Conservation (phyloP, 1,140 invertebrate species). For the Neodiprion fabricii region DNA sequence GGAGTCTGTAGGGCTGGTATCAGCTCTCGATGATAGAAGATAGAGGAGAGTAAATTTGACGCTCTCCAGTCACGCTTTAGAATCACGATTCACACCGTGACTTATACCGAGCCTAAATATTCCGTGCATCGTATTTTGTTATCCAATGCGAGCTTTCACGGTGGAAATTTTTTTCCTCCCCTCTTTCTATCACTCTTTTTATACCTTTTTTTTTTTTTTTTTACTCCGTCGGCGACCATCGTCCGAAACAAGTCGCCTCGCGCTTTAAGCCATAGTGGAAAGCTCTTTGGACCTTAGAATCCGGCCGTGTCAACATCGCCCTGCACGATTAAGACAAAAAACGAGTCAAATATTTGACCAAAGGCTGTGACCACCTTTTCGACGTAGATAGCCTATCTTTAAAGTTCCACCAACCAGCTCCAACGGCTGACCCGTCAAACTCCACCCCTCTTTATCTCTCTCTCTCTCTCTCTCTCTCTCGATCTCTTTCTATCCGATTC, state of each 20-base stretch:
- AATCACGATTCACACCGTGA: too few species aligned
- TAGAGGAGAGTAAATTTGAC: too few species aligned
- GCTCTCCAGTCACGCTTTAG: too few species aligned
- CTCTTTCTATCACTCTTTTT: background rate
- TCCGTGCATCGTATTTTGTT: too few species aligned
- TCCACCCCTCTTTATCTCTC: background rate
- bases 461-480: background rate
- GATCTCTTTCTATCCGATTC: background rate
- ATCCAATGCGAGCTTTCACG: background rate
- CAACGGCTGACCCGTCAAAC: background rate
- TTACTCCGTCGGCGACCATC: background rate
- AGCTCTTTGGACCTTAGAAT: slow-evolving; percentile 5
- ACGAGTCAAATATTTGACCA: background rate
- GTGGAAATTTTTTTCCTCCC: background rate
- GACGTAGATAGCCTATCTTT: background rate
- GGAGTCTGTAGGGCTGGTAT: too few species aligned
- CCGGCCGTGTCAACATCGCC: background rate
- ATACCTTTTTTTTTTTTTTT: background rate
- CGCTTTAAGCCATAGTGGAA: background rate
- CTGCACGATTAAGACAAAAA: background rate
- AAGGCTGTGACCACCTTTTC: slow-evolving; percentile 1
- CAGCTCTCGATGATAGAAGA: too few species aligned
- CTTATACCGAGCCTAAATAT: too few species aligned
- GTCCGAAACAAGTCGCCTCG: background rate
- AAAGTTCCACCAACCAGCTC: background rate